phyloP scores from a whole-genome alignment of 2,888 invertebrate genomes.

The Temnothorax ravouxi region DNA sequence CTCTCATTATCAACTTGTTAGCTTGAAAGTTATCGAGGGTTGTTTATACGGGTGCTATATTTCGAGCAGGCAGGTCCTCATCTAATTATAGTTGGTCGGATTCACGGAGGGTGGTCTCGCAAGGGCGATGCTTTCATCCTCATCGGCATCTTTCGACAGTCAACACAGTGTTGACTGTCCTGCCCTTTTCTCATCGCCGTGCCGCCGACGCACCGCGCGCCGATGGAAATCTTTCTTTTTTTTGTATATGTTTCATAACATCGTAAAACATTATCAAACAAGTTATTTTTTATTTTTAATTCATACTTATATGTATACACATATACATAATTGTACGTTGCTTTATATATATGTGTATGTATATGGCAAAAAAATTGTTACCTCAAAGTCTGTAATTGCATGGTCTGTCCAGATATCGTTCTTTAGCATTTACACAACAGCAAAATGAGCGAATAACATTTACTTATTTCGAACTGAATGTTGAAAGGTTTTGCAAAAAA shows the following conservation, averaged over 20 bases:
- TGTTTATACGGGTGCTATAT: conserved; percentile 74
- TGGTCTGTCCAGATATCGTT: no score
- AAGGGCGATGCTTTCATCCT: conserved; percentile 81
- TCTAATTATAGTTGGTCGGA: conserved; percentile 57
- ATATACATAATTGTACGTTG: background rate
- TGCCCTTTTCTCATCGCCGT: conserved; percentile 26
- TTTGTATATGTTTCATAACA: background rate
- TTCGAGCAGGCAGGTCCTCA: conserved; percentile 49
- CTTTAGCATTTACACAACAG: no score
- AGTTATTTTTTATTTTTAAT: background rate
- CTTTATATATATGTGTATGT: background rate
- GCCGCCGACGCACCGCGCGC: no score
- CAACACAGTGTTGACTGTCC: conserved; percentile 25
- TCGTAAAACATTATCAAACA: background rate
- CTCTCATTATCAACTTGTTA: conserved; percentile 82
- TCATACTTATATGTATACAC: background rate
- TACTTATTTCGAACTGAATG: no score
- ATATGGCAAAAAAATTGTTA: no score
- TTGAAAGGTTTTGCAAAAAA: no score
- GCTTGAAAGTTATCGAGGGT: conserved; percentile 77
- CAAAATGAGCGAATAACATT: no score
- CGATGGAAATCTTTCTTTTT: conserved; percentile 1
- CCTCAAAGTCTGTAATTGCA: no score
- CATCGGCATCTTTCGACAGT: conserved; percentile 60
- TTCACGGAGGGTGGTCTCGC: conserved; percentile 80